A percentile compares a stretch with the other conserved stretches of the same genome.
Conservation (phyloP, 1,140 invertebrate genomes). For the Hestina assimilis region DNA sequence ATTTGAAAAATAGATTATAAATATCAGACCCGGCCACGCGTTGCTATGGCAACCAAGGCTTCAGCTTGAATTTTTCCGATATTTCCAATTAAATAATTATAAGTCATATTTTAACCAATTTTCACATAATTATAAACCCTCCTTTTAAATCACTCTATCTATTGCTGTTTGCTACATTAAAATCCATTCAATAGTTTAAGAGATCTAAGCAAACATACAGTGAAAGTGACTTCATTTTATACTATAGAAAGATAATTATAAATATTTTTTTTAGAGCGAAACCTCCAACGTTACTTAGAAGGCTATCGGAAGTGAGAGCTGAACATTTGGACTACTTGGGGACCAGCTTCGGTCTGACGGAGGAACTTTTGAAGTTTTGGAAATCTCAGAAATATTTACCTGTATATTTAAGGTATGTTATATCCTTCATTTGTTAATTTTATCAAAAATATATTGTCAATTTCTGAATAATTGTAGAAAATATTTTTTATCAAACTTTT, state of each 20-base stretch:
- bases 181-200: too few species aligned
- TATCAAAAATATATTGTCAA: too few species aligned
- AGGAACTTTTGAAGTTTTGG: constrained; percentile 95
- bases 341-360: constrained; percentile 94
- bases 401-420: constrained; percentile 89
- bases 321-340: constrained; percentile 96
- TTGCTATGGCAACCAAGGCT: too few species aligned
- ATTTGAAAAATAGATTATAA: too few species aligned
- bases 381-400: constrained; percentile 87
- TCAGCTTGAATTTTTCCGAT: too few species aligned
- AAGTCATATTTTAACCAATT: not conserved
- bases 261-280: constrained; percentile 44
- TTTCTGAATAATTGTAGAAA: too few species aligned
- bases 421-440: not conserved
- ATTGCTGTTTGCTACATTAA: too few species aligned
- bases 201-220: not conserved
- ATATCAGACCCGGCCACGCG: too few species aligned
- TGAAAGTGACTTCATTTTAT: not conserved
- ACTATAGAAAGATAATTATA: not conserved
- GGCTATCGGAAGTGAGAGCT: constrained; percentile 89
- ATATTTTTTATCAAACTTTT: too few species aligned
- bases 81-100: too few species aligned
- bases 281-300: constrained; percentile 86
- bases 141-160: too few species aligned
- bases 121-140: too few species aligned